Conservation (phyloP, 2,797 vertebrate species). For the Urophycis tenuis region DNA sequence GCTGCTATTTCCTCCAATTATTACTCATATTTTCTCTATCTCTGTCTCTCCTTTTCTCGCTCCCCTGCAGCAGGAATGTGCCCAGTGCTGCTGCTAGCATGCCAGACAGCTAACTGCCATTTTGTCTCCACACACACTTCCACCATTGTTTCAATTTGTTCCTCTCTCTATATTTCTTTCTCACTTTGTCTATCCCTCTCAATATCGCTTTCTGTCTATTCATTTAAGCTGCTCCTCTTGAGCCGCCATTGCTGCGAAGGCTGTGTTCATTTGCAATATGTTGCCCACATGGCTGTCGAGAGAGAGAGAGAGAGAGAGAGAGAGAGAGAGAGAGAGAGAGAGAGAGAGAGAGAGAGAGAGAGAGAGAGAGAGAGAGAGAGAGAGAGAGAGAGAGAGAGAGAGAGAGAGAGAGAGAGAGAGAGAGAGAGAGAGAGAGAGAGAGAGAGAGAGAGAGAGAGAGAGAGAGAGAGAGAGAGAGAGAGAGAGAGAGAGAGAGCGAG, state of each 20-base stretch:
- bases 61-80: background rate
- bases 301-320: background rate
- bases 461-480: background rate
- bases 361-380: background rate
- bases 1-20: slow-evolving; percentile 19
- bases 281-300: background rate
- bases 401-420: background rate
- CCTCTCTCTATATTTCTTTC: slow-evolving; percentile 52
- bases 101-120: background rate
- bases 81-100: background rate
- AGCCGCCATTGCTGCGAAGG: background rate
- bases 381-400: background rate
- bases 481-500: background rate
- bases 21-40: slow-evolving; percentile 51
- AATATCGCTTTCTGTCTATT: background rate
- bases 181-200: slow-evolving; percentile 46
- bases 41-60: slow-evolving; percentile 30
- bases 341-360: background rate
- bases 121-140: slow-evolving; percentile 18
- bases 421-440: background rate
- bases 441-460: background rate
- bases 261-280: background rate
- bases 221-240: slow-evolving; percentile 11
- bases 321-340: slow-evolving; percentile 6
- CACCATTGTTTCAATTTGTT: slow-evolving; percentile 63